Percentiles rank a stretch among this genome's conserved stretches.
Conservation (phyloP, 2,113 vertebrate species). For the Stigmatopora argus region DNA sequence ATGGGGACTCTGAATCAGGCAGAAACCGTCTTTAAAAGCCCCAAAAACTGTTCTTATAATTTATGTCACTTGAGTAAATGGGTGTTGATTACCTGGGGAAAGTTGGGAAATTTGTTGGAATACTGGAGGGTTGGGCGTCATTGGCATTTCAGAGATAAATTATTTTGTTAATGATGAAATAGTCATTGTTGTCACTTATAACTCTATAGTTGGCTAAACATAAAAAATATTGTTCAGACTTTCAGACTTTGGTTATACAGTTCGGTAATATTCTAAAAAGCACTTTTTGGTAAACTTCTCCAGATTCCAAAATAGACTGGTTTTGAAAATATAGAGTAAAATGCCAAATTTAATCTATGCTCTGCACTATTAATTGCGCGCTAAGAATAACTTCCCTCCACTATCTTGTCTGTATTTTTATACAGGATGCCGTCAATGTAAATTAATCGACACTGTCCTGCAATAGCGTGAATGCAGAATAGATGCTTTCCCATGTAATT, state of each 20-base stretch:
- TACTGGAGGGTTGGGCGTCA: too few species aligned
- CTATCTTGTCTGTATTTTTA: background rate
- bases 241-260: background rate
- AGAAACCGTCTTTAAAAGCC: background rate
- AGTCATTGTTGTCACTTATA: conserved; percentile 9
- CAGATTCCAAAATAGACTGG: background rate
- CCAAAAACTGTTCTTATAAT: background rate
- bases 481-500: conserved; percentile 5
- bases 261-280: background rate
- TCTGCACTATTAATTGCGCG: background rate
- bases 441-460: background rate
- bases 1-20: background rate
- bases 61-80: background rate
- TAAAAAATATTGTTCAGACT: background rate
- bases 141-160: too few species aligned
- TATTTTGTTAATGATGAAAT: conserved; percentile 11
- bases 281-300: background rate
- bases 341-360: background rate
- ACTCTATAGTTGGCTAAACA: background rate
- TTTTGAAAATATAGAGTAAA: background rate
- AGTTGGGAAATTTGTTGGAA: background rate
- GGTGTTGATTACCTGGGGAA: background rate
- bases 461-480: background rate
- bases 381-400: background rate
- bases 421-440: background rate